Evolutionary conservation across 2,888 invertebrate genomes (phyloP).

Genomic region (Mechanitis mazaeus): DNA sequence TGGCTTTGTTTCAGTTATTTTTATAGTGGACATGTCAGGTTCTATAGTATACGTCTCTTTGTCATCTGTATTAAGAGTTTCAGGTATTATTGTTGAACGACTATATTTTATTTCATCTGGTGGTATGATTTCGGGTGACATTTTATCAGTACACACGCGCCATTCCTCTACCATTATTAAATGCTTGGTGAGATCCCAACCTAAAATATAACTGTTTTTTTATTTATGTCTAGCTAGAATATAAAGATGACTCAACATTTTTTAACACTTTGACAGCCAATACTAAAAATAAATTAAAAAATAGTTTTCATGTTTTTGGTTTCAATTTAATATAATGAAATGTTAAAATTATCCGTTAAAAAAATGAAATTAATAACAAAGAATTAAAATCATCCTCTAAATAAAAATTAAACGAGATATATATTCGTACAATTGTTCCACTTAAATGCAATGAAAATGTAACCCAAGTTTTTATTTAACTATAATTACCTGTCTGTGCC

Average conservation of each 20-base stretch:
- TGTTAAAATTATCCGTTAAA: too few relatives aligned
- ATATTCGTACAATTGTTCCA: too few relatives aligned
- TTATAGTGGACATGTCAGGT: constrained; percentile 18
- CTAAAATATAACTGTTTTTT: constrained; percentile 46
- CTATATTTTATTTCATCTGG: constrained; percentile 20
- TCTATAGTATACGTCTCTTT: constrained; percentile 27
- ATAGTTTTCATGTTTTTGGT: too few relatives aligned
- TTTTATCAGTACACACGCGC: constrained; percentile 47
- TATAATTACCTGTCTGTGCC: constrained; percentile 51
- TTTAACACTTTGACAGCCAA: too few relatives aligned
- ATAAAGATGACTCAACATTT: too few relatives aligned
- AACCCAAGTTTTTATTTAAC: neutral
- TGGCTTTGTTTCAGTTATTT: neutral
- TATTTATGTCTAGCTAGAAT: constrained; percentile 9
- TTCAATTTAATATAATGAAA: too few relatives aligned
- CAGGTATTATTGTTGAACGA: neutral
- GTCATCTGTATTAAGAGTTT: neutral
- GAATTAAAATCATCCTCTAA: too few relatives aligned
- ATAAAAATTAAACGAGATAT: too few relatives aligned
- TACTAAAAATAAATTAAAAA: too few relatives aligned
- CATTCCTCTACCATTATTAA: constrained; percentile 78
- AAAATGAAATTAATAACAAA: too few relatives aligned
- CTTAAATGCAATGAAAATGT: neutral
- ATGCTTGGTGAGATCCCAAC: constrained; percentile 77
- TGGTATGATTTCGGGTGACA: constrained; percentile 11